Evolutionary conservation across 2,113 vertebrate species (phyloP), one percentile per base, ranked within the genome.

Genomic region (Neotoma lepida): DNA sequence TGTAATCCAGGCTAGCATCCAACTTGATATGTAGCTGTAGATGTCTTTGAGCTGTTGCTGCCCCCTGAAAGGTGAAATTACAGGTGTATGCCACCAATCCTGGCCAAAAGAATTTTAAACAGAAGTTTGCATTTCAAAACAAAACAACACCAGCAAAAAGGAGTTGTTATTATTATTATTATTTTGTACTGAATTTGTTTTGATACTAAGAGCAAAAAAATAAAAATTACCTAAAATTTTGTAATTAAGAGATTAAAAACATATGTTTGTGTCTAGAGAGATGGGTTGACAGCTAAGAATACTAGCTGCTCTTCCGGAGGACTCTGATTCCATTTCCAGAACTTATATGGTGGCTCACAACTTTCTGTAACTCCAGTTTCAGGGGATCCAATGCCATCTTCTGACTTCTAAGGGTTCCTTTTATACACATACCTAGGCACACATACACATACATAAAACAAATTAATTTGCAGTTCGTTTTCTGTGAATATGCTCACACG

Each of bases 151-250:
- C 33, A 78, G 6, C 30, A 78, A 78, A 80, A 56, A 81, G 28
- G 9, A 54, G 18, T 12, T 35, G 33, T 33, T 46, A n/a, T 9
- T n/a, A 90, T 33, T 46, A 66, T 51, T 71, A 94, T 81, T n/a
- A 81, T 58, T 92, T 58, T 94, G 66, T 30, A 54, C 58, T 88
- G 54, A 70, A 24, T 80, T 12, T 56, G 12, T 56, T 96, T 96
- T 95, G 56, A 80, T 85, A 74, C 39, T 77, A 77, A 88, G 10
- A 87, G 9, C 30, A 93, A 89, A 90, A 85, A 56, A 86, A 92
- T 41, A 86, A 93, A 86, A 74, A 18, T 78, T 51, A 35, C 49
- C 18, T 80, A 80, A 54, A 80, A n/a, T 80, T 56, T 80, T 80
- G 33, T 80, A 80, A 80, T 49, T n/a, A 54, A 80, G 49, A n/a